Evolutionary conservation across 1,140 invertebrate genomes (phyloP), one percentile per base, ranked within the genome.

Genomic region (Drosophila mayri): DNA sequence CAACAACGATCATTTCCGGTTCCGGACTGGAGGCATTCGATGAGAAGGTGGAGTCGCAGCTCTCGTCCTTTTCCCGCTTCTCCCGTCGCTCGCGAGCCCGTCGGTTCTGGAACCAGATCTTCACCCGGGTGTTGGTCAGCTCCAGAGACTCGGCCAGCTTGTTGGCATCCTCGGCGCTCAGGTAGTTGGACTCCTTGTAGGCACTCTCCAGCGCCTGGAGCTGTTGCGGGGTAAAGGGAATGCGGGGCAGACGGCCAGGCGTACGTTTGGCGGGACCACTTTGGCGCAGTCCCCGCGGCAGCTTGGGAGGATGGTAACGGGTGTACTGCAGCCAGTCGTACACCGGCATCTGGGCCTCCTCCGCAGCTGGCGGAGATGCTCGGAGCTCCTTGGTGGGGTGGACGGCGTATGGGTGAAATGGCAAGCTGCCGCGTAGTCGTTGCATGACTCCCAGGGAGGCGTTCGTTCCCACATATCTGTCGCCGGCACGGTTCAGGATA

Each of bases 31-130:
- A 92, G 12, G 91, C 78, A 64, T 92, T 92, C 2, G 91, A 92
- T 1, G 91, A 92, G 41, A 92, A 76, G 12, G 91, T 92, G 16
- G 91, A 92, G 38, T 92, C 91, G 14, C 81, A 88, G 73, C 79
- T 91, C 58, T 92, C 91, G 37, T 92, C 87, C 54, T 81, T 81
- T 72, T 92, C 92, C 7, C 92, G 91, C 59, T 92, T 93, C 85
- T 96, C 96, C 50, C 96, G 93, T 46, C 96, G 93, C 83, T 96
- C 95, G 54, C 96, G 93, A 0, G 96, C 96, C 59, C 96, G 93
- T 58, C 96, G 94, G 93, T 97, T 97, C 93, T 97, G 96, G 90
- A 97, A 97, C 96, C 96, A 97, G 77, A 97, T 97, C 94, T 97
- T 96, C n/a, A 97, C 95, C 22, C 93, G 84, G n/a, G 93, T 93